A percentile compares a stretch with the other conserved stretches of the same genome.
These are phyloP conservation scores for Toxotes chatareus DNA, from an alignment of 2,113 vertebrate genomes.

Conservation along the genomic window DNA sequence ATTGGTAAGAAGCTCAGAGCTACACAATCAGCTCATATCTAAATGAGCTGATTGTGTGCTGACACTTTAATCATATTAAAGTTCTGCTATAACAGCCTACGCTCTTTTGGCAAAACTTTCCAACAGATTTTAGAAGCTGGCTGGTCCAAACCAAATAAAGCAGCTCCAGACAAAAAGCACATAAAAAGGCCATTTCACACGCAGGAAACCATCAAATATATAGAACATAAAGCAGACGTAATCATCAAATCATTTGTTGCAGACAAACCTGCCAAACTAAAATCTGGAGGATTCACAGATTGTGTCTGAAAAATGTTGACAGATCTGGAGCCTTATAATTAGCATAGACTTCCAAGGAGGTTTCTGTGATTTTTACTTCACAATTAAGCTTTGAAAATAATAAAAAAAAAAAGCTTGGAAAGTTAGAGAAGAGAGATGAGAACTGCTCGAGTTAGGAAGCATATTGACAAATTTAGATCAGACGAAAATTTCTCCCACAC, in stretches of 20 bases:
- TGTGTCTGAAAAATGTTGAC: not conserved
- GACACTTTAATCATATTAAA: too few relatives aligned
- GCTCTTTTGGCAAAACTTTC: too few relatives aligned
- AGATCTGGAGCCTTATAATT: not conserved
- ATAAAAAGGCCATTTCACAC: not conserved
- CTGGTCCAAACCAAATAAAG: too few relatives aligned
- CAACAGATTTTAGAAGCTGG: too few relatives aligned
- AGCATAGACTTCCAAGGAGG: not conserved
- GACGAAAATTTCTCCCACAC: not conserved
- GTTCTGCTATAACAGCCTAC: too few relatives aligned
- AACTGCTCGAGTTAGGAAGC: not conserved
- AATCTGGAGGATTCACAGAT: not conserved
- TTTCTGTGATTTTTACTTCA: too few relatives aligned
- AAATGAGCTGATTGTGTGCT: not conserved
- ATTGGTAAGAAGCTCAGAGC: constrained; percentile 83
- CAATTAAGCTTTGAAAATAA: too few relatives aligned
- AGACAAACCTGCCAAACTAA: not conserved
- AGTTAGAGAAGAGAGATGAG: constrained; percentile 4
- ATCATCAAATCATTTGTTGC: too few relatives aligned
- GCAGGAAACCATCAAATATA: not conserved
- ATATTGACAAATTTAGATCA: constrained; percentile 1
- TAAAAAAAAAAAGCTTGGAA: not conserved
- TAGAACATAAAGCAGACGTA: too few relatives aligned
- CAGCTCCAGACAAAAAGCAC: too few relatives aligned
- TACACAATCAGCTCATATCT: not conserved